Evolutionary conservation across 2,797 vertebrate species (phyloP).

Genomic region (Rhincodon typus): DNA sequence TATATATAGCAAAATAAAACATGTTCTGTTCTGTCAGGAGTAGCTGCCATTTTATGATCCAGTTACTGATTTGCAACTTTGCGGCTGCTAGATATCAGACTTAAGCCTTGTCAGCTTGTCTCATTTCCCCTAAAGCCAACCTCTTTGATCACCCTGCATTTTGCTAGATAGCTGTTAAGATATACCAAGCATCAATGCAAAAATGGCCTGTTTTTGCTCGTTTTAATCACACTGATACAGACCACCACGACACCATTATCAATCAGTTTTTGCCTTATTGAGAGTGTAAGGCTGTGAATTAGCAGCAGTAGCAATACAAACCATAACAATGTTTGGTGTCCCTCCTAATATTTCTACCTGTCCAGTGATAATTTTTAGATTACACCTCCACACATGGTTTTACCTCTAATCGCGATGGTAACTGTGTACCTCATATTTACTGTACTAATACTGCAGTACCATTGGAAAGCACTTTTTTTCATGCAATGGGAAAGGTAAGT

Average conservation of each 20-base stretch:
- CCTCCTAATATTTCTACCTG: neutral
- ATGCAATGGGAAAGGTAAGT: neutral
- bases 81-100: neutral
- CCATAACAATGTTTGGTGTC: neutral
- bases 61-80: slow-evolving; percentile 20
- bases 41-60: neutral
- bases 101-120: neutral
- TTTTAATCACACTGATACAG: neutral
- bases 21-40: neutral
- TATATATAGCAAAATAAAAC: neutral
- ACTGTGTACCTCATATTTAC: neutral
- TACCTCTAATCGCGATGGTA: neutral
- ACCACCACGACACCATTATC: neutral
- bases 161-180: too few species aligned
- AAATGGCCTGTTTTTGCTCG: neutral
- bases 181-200: neutral
- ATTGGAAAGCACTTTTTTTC: neutral
- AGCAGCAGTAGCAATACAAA: neutral
- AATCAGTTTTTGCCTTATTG: neutral
- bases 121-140: neutral
- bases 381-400: neutral
- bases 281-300: neutral
- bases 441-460: neutral
- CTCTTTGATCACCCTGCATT: neutral
- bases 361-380: neutral